Conservation (phyloP, 2,888 invertebrate genomes). For the Pyrochroa serraticornis region DNA sequence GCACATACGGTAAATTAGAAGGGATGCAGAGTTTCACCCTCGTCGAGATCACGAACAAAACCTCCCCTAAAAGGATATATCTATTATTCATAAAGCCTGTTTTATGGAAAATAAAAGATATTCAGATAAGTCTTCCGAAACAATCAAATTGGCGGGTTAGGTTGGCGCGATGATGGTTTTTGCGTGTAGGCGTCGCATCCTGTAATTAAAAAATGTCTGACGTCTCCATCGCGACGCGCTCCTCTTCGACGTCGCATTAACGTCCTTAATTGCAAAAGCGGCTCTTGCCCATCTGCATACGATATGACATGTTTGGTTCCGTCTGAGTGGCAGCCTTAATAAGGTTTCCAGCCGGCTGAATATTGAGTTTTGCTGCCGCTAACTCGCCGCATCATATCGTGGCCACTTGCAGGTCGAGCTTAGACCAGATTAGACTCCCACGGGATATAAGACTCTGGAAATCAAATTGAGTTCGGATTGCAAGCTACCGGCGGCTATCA, state of each 20-base stretch:
- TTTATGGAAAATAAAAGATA: constrained; percentile 42
- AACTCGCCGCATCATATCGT: constrained; percentile 49
- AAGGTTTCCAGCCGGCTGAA: constrained; percentile 60
- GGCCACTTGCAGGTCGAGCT: constrained; percentile 58
- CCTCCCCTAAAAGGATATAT: constrained; percentile 42
- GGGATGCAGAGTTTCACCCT: constrained; percentile 33
- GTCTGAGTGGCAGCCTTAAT: constrained; percentile 58
- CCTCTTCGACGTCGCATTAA: constrained; percentile 17
- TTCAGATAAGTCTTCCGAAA: constrained; percentile 36
- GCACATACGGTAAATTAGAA: constrained; percentile 33
- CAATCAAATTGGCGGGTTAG: constrained; percentile 25
- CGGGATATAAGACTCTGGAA: constrained; percentile 55
- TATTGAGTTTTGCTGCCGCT: constrained; percentile 57
- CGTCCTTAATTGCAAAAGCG: constrained; percentile 48
- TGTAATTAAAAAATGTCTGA: constrained; percentile 26
- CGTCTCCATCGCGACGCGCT: constrained; percentile 15
- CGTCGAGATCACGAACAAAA: constrained; percentile 37
- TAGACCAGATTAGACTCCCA: constrained; percentile 58
- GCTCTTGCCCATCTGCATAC: constrained; percentile 50
- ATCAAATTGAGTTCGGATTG: constrained; percentile 61
- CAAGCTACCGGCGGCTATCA: constrained; percentile 50
- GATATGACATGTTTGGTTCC: constrained; percentile 53
- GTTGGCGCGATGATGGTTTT: constrained; percentile 9
- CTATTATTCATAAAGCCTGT: constrained; percentile 43
- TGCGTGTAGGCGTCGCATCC: constrained; percentile 8